Evolutionary conservation across 1,140 invertebrate genomes (phyloP).

Genomic region (Hermetia illucens): DNA sequence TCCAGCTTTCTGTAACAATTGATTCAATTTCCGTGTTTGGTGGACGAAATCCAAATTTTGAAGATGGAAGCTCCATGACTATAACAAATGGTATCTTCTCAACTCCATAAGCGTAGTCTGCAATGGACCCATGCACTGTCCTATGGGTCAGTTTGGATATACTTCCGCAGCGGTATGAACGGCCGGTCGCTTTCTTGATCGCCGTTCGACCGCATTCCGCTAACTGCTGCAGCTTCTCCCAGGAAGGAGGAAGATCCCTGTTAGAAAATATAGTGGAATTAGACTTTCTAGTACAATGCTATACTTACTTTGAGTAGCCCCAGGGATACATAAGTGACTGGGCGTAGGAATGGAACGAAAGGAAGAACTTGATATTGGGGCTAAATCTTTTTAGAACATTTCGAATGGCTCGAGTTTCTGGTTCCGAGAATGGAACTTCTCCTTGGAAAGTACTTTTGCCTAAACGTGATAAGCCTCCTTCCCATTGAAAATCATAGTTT

Average conservation of each 20-base stretch:
- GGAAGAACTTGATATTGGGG: conserved; percentile 42
- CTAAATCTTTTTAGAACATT: conserved; percentile 37
- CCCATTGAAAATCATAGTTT: conserved; percentile 54
- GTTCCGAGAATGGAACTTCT: conserved; percentile 55
- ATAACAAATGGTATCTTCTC: conserved; percentile 48
- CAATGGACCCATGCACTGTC: conserved; percentile 47
- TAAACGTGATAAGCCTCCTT: conserved; percentile 35
- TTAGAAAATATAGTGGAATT: conserved; percentile 24
- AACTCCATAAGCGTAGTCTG: conserved; percentile 52
- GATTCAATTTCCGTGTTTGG: conserved; percentile 42
- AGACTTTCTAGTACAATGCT: conserved; percentile 20
- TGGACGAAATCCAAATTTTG: conserved; percentile 44
- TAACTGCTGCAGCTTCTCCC: conserved; percentile 23
- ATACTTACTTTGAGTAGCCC: conserved; percentile 34
- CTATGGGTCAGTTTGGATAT: conserved; percentile 31
- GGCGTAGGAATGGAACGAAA: conserved; percentile 55
- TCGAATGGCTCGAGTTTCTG: conserved; percentile 48
- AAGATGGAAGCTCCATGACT: conserved; percentile 51
- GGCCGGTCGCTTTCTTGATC: conserved; percentile 35
- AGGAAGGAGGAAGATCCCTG: conserved; percentile 21
- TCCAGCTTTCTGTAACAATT: conserved; percentile 38
- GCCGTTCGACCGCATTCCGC: conserved; percentile 30
- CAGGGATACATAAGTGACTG: conserved; percentile 43
- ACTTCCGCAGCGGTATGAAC: conserved; percentile 29
- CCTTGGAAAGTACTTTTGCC: conserved; percentile 56